Conservation (phyloP, 1,140 invertebrate species). For the Drosophila serrata region DNA sequence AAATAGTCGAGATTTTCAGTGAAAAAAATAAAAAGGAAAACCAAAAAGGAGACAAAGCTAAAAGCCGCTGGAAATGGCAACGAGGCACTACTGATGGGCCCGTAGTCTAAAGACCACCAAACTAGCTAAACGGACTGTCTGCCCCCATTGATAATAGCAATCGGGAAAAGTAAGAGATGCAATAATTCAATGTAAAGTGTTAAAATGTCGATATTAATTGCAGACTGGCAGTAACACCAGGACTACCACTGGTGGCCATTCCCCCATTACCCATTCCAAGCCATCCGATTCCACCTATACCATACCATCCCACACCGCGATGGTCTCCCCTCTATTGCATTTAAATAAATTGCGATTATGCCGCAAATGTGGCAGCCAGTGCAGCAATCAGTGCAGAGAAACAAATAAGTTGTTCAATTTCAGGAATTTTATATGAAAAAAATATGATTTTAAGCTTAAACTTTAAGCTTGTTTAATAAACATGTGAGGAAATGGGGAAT, state of each 20-base stretch:
- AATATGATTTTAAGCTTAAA: not conserved
- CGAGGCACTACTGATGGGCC: conserved; percentile 6
- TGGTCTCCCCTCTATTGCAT: conserved; percentile 52
- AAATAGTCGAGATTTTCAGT: conserved; percentile 42
- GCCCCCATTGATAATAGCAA: conserved; percentile 76
- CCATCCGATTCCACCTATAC: no score
- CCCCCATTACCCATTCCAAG: not conserved
- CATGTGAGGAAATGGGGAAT: not conserved
- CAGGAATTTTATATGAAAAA: not conserved
- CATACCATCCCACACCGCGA: not conserved
- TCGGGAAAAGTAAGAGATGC: conserved; percentile 76
- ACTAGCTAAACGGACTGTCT: conserved; percentile 55
- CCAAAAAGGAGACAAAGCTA: conserved; percentile 6
- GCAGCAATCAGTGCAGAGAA: conserved; percentile 21
- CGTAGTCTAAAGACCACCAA: conserved; percentile 38
- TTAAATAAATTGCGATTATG: conserved; percentile 84
- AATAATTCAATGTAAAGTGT: conserved; percentile 83
- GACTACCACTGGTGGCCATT: conserved; percentile 14
- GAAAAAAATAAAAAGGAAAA: conserved; percentile 8
- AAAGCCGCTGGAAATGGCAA: conserved; percentile 17
- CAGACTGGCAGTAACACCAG: conserved; percentile 50
- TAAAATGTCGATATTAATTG: conserved; percentile 85
- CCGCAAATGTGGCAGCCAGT: conserved; percentile 75
- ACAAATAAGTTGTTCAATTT: not conserved
- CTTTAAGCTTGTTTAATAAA: not conserved